Percentiles rank a stretch among this genome's conserved stretches.
Conservation (phyloP, 2,113 vertebrate species). For the Gymnobelideus leadbeateri region DNA sequence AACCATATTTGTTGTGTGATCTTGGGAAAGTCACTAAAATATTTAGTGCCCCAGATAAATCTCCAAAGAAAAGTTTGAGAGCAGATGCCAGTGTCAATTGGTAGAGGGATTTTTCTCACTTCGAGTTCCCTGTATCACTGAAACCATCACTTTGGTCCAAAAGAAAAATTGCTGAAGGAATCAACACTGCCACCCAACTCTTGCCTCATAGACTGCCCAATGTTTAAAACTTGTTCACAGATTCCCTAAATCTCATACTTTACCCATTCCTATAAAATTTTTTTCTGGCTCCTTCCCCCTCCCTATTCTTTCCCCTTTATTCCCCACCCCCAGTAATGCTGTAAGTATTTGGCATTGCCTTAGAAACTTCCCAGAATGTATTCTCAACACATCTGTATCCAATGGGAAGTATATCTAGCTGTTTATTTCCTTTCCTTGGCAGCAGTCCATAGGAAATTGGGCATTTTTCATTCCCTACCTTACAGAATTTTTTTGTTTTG, state of each 20-base stretch:
- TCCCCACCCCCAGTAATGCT: slow-evolving; percentile 38
- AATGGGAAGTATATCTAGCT: slow-evolving; percentile 63
- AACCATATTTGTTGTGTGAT: neutral
- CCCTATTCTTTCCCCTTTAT: neutral
- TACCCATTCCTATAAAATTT: neutral
- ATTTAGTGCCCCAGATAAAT: neutral
- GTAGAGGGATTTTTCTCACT: neutral
- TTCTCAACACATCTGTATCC: slow-evolving; percentile 53
- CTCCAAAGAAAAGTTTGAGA: neutral
- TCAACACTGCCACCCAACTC: slow-evolving; percentile 21
- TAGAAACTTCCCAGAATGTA: slow-evolving; percentile 62
- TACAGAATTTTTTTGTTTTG: slow-evolving; percentile 63
- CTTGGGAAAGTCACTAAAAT: neutral
- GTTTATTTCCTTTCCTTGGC: slow-evolving; percentile 72
- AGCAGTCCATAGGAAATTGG: slow-evolving; percentile 64
- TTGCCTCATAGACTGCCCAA: slow-evolving; percentile 35
- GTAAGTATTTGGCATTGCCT: slow-evolving; percentile 49
- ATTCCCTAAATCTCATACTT: slow-evolving; percentile 22
- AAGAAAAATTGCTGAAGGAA: slow-evolving; percentile 21
- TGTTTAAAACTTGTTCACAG: slow-evolving; percentile 9
- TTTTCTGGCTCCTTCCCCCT: neutral
- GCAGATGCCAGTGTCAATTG: neutral
- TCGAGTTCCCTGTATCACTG: neutral
- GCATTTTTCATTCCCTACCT: slow-evolving; percentile 60
- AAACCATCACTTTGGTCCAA: neutral